Base-by-base conservation (phyloP, 2,113 vertebrate genomes). In the Dipodomys spectabilis region DNA sequence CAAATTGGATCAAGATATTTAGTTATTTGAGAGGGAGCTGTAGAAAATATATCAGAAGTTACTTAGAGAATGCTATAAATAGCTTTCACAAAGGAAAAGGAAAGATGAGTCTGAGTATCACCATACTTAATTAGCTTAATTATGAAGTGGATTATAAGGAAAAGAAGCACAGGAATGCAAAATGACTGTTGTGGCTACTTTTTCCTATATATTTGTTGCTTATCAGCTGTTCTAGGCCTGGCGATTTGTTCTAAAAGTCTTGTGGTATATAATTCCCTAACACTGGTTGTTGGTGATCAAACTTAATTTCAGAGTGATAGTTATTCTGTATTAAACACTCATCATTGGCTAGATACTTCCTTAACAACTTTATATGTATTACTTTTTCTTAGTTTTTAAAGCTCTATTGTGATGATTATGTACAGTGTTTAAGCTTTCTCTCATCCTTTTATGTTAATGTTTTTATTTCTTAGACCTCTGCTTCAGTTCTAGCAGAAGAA, bases 401-500 rank as follows among this genome's bases (percentile, higher is more conserved):
- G 57, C 69, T 88, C 11, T 86, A 27, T 94, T 93, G 19, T 81
- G 49, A 87, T 91, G 45, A 82, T 88, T 45, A 82, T 93, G 8
- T 95, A 67, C 30, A 86, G 25, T 74, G 68, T 95, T 88, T 86
- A 93, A 83, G 69, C 86, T 92, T 95, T 84, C n/a, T 91, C 35
- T 84, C 67, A 93, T 96, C 53, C 82, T 96, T 96, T 96, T 89
- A 74, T 96, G 91, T 92, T 97, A 95, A 1, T 90, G 2, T 79
- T 96, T 69, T 25, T 89, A 5, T 67, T 95, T 49, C 97, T 88
- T 88, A 98, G 98, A 98, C 97, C 64, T 98, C 98, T 0, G 98
- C 98, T 96, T 98, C 99, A 97, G 99, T 98, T 96, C 98, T 99
- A 97, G 99, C 99, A 96, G 99, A 99, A 95, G 99, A 99, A 95